Conservation (phyloP, 2,888 invertebrate genomes). For the Caenorhabditis sp. region DNA sequence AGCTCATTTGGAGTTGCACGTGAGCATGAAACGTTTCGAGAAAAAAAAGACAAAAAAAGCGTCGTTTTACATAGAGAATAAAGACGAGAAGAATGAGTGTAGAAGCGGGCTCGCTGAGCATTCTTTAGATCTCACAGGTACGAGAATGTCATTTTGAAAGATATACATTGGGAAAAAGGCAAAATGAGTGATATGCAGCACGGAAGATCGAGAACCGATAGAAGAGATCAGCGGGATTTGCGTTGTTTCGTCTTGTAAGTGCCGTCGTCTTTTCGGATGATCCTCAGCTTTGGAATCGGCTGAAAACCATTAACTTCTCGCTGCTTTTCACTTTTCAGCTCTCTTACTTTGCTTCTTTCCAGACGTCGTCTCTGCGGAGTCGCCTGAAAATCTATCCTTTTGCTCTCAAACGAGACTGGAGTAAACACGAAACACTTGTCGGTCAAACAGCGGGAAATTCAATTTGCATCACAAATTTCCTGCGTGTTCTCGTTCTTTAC, state of each 20-base stretch:
- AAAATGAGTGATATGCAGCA: neutral
- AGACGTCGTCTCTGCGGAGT: neutral
- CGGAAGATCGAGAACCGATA: neutral
- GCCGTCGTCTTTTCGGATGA: neutral
- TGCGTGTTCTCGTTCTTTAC: neutral
- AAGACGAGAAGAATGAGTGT: neutral
- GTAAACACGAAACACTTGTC: neutral
- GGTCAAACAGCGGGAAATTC: conserved; percentile 6
- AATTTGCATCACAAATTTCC: conserved; percentile 14
- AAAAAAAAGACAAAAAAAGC: neutral
- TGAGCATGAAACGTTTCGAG: neutral
- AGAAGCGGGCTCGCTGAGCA: neutral
- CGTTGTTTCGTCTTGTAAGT: neutral
- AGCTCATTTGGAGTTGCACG: conserved; percentile 21
- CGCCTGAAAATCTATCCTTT: too few relatives aligned
- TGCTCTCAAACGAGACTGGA: too few relatives aligned
- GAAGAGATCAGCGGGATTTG: neutral
- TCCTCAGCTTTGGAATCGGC: conserved; percentile 2
- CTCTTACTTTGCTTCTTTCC: too few relatives aligned
- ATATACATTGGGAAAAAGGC: too few relatives aligned
- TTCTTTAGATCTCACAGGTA: neutral
- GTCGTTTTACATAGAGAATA: neutral
- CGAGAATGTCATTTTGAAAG: too few relatives aligned
- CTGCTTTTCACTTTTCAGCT: neutral
- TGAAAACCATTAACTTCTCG: neutral